Conservation (phyloP, 2,888 invertebrate genomes). For the Augochlorella aurata region DNA sequence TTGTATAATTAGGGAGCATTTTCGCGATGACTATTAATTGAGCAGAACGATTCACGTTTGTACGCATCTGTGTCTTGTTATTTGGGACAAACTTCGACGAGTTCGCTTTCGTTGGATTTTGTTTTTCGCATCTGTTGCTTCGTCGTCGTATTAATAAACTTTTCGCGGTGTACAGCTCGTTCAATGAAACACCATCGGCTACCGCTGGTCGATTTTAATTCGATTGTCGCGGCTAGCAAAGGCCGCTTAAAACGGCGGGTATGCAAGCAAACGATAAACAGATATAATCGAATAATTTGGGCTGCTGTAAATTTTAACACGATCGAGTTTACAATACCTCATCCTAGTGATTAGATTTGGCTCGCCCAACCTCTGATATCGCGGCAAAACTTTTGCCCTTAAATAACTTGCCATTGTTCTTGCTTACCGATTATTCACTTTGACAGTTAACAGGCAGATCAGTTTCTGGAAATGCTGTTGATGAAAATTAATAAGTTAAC, state of each 20-base stretch:
- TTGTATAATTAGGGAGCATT: no score
- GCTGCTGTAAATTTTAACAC: conserved; percentile 11
- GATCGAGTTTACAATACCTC: conserved; percentile 23
- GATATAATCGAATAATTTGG: conserved; percentile 39
- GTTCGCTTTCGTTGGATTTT: not conserved
- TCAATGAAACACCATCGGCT: not conserved
- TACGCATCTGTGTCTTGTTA: not conserved
- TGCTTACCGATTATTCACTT: not conserved
- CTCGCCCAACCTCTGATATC: no score
- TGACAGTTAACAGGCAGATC: not conserved
- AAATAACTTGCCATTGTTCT: not conserved
- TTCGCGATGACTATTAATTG: not conserved
- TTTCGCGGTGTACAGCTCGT: not conserved
- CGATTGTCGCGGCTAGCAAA: not conserved
- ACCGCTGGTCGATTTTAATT: conserved; percentile 33
- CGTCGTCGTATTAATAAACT: not conserved
- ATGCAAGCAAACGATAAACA: conserved; percentile 30
- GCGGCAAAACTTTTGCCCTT: not conserved
- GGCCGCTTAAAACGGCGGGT: not conserved
- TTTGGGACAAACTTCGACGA: not conserved
- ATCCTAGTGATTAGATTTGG: conserved; percentile 21
- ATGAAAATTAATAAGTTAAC: no score
- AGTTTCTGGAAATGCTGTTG: not conserved
- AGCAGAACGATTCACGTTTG: not conserved
- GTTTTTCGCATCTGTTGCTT: conserved; percentile 9